Evolutionary conservation across 2,797 vertebrate genomes (phyloP), one percentile per base, ranked within the genome.

Genomic region (Dendrocincla tyrannina): DNA sequence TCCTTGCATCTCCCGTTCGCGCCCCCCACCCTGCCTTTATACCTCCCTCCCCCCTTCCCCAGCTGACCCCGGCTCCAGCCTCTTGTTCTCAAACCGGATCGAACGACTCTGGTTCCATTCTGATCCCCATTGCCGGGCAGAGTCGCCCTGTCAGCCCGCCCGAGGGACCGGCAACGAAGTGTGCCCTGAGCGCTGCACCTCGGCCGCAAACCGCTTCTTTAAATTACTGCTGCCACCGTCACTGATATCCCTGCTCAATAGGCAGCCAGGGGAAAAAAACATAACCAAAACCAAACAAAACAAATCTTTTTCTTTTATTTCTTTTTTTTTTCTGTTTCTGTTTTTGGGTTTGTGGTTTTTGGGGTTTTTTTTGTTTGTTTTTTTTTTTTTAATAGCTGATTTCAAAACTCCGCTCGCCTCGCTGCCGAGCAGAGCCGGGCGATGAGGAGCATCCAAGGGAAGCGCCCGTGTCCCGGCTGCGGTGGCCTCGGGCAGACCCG

Each of bases 71-170:
- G n/a, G 41, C 3, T 5, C 42, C 32, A 39, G 55, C 18, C 44
- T 75, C 12, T 37, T 20, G 37, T 20, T 89, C 47, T 75, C 52
- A 64, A 82, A 76, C 7, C 23, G 70, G 25, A 92, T 67, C 72
- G 35, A 95, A 92, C 86, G 92, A 94, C 59, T 82, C 35, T 23
- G 9, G 32, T 82, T 69, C 46, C 89, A 2, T 16, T 52, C 20
- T 37, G 10, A 8, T 18, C 82, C 85, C 39, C 64, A 50, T 10
- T 2, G 18, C 60, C 56, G n/a, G 76, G 44, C 52, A 73, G 32
- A 88, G 33, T n/a, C 23, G 8, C 4, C 23, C 58, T 14, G 3
- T 9, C 64, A 12, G 20, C 37, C 44, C 27, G 5, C 30, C 55
- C 9, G 28, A 37, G 33, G n/a, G 32, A 35, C 20, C 15, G 50